Evolutionary conservation across 1,140 invertebrate genomes (phyloP).

Genomic region (Phortica variegata): DNA sequence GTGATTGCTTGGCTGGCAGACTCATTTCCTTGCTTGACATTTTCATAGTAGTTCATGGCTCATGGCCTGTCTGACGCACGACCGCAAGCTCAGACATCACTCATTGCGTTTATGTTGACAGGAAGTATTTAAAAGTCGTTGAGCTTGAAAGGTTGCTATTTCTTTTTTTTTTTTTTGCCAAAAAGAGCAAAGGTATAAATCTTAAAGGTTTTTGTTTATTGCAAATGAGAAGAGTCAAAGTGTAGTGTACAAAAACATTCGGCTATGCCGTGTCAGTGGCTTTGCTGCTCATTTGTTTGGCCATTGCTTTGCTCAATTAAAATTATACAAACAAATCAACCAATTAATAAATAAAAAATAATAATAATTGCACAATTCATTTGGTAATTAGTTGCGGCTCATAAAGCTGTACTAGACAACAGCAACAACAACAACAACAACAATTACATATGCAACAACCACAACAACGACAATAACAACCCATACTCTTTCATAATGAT

Average conservation of each 20-base stretch:
- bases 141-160: too few relatives aligned
- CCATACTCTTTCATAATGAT: constrained; percentile 1
- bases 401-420: constrained; percentile 51
- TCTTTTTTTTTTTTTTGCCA: too few relatives aligned
- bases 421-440: too few relatives aligned
- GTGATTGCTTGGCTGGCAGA: too few relatives aligned
- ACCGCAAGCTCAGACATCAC: constrained; percentile 37
- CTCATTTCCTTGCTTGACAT: too few relatives aligned
- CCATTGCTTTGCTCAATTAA: constrained; percentile 2
- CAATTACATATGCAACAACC: too few relatives aligned
- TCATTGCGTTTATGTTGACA: constrained; percentile 40
- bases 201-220: neutral
- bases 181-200: neutral
- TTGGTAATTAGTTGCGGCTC: constrained; percentile 54
- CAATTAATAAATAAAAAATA: constrained; percentile 53
- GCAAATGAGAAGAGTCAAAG: neutral
- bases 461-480: constrained; percentile 25
- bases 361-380: constrained; percentile 54
- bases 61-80: neutral
- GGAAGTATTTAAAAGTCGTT: neutral
- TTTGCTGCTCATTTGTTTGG: constrained; percentile 38
- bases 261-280: constrained; percentile 7
- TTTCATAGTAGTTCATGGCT: neutral
- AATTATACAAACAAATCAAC: constrained; percentile 15
- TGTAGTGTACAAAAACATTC: neutral